These are phyloP conservation scores for Thryonomys swinderianus DNA, from an alignment of 2,113 vertebrate species.

Conservation along the genomic window DNA sequence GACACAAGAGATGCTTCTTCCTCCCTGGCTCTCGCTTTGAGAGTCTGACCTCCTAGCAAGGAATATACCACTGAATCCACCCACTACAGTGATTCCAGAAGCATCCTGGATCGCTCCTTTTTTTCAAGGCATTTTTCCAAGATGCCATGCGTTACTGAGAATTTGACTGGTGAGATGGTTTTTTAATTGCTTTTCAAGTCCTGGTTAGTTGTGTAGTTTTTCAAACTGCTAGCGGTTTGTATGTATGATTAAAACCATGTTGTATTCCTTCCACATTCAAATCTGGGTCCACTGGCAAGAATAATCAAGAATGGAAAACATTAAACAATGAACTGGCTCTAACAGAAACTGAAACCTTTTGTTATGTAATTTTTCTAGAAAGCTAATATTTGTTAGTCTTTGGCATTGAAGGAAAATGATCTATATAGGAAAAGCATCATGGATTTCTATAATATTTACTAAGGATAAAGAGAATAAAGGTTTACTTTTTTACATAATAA, in stretches of 20 bases:
- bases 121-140: not conserved
- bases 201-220: not conserved
- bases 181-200: conserved; percentile 4
- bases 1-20: not conserved
- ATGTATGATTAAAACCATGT: conserved; percentile 23
- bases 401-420: not conserved
- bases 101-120: not conserved
- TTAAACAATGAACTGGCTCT: not conserved
- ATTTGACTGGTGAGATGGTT: not conserved
- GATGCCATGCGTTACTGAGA: not conserved
- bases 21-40: not conserved
- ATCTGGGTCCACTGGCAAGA: conserved; percentile 6
- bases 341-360: not conserved
- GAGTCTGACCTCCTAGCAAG: not conserved
- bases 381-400: not conserved
- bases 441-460: conserved; percentile 15
- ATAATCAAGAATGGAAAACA: conserved; percentile 25
- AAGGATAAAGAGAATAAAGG: not conserved
- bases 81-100: not conserved
- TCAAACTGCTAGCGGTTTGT: not conserved
- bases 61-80: not conserved
- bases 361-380: not conserved
- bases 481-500: not conserved
- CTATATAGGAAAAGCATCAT: not conserved
- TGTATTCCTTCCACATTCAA: conserved; percentile 26